Conservation (phyloP, 2,797 vertebrate species). For the Chloroceryle inda region DNA sequence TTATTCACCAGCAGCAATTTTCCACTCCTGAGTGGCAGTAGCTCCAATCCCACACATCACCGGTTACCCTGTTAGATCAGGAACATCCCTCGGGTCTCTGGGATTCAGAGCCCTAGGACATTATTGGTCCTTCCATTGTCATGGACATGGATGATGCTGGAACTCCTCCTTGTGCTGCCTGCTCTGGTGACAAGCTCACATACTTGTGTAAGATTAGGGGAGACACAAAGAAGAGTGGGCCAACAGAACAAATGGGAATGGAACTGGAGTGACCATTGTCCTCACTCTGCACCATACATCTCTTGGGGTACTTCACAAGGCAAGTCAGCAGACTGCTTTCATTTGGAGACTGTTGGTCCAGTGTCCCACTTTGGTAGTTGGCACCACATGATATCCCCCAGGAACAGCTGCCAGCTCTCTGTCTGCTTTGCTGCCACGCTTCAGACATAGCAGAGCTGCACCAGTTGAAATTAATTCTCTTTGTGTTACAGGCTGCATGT, state of each 20-base stretch:
- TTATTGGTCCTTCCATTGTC: not conserved
- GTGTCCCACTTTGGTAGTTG: too few relatives aligned
- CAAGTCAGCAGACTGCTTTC: not conserved
- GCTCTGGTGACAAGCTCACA: not conserved
- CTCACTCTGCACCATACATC: not conserved
- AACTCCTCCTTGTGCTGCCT: not conserved
- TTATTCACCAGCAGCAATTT: not conserved
- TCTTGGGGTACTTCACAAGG: not conserved
- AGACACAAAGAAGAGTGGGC: too few relatives aligned
- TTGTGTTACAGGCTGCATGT: too few relatives aligned
- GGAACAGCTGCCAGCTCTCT: too few relatives aligned
- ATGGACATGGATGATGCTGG: not conserved
- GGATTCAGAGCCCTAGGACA: not conserved
- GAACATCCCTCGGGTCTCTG: accelerated
- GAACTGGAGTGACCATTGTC: not conserved
- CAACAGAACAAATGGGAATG: not conserved
- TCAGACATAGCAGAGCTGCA: too few relatives aligned
- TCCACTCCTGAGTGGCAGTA: not conserved
- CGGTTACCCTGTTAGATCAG: not conserved
- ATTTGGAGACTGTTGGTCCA: not conserved
- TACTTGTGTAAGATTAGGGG: accelerated
- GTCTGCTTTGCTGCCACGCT: too few relatives aligned
- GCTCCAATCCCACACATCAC: not conserved
- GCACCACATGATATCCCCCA: too few relatives aligned
- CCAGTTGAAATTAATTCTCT: too few relatives aligned